A percentile compares a stretch with the other conserved stretches of the same genome.
These are phyloP conservation scores for Orcinus orca DNA, from an alignment of 2,113 vertebrate genomes.

Conservation along the genomic window DNA sequence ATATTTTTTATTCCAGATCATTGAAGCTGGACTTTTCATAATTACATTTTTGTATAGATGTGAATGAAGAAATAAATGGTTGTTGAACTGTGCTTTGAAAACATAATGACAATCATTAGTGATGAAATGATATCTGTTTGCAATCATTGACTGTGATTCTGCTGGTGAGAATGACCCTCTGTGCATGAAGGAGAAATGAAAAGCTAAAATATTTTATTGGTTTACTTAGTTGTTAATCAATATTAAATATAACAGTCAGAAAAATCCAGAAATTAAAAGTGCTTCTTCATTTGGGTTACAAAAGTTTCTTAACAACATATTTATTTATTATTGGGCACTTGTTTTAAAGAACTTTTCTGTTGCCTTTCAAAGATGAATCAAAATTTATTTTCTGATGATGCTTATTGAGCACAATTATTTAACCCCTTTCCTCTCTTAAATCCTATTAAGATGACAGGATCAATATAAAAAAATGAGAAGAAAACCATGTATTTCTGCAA, in stretches of 20 bases:
- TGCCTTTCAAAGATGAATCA: not conserved
- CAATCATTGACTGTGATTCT: not conserved
- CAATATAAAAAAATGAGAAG: not conserved
- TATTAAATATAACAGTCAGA: not conserved
- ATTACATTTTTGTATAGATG: not conserved
- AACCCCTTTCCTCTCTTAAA: not conserved
- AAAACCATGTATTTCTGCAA: not conserved
- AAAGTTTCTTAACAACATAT: not conserved
- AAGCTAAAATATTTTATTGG: not conserved
- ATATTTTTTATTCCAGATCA: not conserved
- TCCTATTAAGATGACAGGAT: not conserved
- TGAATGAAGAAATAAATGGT: not conserved
- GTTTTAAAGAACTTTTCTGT: not conserved
- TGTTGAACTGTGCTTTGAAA: not conserved
- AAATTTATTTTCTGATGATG: not conserved
- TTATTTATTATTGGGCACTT: not conserved
- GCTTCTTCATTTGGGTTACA: not conserved
- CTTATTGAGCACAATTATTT: not conserved
- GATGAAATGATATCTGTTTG: not conserved
- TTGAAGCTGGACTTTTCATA: not conserved
- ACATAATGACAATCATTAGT: not conserved
- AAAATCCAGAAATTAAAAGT: constrained; percentile 18
- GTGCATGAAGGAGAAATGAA: not conserved
- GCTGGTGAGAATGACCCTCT: not conserved
- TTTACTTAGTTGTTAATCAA: not conserved